These are phyloP conservation scores for Eupleurogrammus muticus DNA, from an alignment of 2,797 vertebrate species.

Conservation along the genomic window DNA sequence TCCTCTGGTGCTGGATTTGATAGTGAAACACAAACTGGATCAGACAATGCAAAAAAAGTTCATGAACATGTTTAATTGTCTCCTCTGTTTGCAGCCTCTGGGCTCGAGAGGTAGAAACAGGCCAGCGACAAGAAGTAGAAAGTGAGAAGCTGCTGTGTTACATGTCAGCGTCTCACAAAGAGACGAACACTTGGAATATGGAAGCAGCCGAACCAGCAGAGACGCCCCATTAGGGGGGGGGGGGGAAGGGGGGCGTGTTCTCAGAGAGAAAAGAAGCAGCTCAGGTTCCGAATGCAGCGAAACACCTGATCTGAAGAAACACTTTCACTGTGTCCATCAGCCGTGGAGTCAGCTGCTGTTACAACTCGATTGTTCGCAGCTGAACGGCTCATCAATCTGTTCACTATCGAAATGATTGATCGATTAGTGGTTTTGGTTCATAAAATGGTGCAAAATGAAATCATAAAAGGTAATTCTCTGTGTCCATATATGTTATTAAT, in stretches of 20 bases:
- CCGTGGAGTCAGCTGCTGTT: too few relatives aligned
- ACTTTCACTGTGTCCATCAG: too few relatives aligned
- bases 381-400: too few relatives aligned
- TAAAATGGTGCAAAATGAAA: too few relatives aligned
- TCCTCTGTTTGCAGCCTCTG: slow-evolving; percentile 48
- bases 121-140: slow-evolving; percentile 63
- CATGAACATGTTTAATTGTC: slow-evolving; percentile 64
- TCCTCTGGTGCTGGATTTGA: slow-evolving; percentile 55
- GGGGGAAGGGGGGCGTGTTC: slow-evolving; percentile 63
- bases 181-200: slow-evolving; percentile 77
- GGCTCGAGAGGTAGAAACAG: slow-evolving; percentile 70
- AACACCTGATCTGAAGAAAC: slow-evolving; percentile 50
- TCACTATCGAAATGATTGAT: too few relatives aligned
- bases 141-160: slow-evolving; percentile 66
- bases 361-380: too few relatives aligned
- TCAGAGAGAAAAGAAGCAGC: slow-evolving; percentile 76
- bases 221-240: slow-evolving; percentile 73
- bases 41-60: slow-evolving; percentile 54
- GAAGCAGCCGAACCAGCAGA: slow-evolving; percentile 70
- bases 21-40: slow-evolving; percentile 53
- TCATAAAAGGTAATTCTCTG: too few relatives aligned
- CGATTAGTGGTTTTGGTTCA: too few relatives aligned
- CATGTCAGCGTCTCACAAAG: slow-evolving; percentile 79
- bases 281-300: slow-evolving; percentile 50
- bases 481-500: too few relatives aligned